Percentiles rank a stretch among this genome's conserved stretches.
These are phyloP conservation scores for Phoxinus dragarum DNA, from an alignment of 2,797 vertebrate genomes.

Conservation along the genomic window DNA sequence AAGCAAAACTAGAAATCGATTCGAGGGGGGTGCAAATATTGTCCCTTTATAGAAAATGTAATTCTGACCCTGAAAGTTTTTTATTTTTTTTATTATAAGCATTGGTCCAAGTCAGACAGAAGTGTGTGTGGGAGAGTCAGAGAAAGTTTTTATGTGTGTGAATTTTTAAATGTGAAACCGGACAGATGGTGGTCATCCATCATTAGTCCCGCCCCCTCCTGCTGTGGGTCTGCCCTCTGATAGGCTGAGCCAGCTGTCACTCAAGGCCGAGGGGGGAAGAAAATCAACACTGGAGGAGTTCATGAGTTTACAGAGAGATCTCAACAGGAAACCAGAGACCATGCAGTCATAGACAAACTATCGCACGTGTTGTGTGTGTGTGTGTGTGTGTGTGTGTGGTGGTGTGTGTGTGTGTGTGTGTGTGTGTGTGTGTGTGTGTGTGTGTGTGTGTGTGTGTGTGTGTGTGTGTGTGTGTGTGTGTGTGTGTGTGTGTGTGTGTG, in stretches of 20 bases:
- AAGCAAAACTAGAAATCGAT: no score
- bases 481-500: no score
- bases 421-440: not conserved
- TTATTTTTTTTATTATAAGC: not conserved
- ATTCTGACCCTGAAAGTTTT: not conserved
- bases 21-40: not conserved
- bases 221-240: not conserved
- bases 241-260: slow-evolving; percentile 30
- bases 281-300: not conserved
- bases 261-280: slow-evolving; percentile 3
- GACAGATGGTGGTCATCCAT: not conserved
- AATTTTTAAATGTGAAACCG: slow-evolving; percentile 39
- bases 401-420: not conserved
- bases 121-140: slow-evolving; percentile 12
- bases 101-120: slow-evolving; percentile 10
- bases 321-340: not conserved
- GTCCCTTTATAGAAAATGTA: not conserved
- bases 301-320: not conserved
- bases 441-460: not conserved
- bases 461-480: not conserved
- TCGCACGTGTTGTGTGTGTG: not conserved
- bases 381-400: not conserved
- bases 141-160: slow-evolving; percentile 15
- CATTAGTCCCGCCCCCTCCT: slow-evolving; percentile 17
- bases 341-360: not conserved